Evolutionary conservation across 37 sponge, comb jelly and placozoan genomes (phyloP).

Genomic region (Halisarca cf. caerulea): DNA sequence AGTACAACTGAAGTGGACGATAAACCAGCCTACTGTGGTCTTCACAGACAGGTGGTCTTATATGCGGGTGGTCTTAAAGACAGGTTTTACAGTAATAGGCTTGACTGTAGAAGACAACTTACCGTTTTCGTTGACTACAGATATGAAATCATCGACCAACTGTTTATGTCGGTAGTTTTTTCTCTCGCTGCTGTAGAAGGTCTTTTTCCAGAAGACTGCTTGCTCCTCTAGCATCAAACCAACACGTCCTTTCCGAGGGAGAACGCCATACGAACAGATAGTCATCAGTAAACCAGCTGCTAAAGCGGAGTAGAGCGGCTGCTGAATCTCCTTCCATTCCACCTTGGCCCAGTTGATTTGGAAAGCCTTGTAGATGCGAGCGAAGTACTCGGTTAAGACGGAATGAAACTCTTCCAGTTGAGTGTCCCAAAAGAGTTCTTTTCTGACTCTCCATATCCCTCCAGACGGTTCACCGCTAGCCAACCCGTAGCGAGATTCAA

Average conservation of each 20-base stretch:
- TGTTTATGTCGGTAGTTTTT: no score
- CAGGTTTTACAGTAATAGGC: no score
- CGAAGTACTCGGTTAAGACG: neutral
- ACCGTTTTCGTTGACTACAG: no score
- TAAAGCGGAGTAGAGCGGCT: neutral
- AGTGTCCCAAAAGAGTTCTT: neutral
- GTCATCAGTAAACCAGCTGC: slow-evolving; percentile 11
- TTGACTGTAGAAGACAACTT: no score
- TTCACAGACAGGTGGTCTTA: no score
- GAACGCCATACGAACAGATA: neutral
- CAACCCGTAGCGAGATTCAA: neutral
- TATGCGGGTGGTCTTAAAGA: no score
- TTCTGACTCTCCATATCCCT: neutral
- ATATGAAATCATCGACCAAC: no score
- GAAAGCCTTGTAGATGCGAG: neutral
- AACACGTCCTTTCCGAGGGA: neutral
- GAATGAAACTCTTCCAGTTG: neutral
- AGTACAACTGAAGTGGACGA: no score
- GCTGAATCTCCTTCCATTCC: neutral
- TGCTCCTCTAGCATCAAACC: neutral
- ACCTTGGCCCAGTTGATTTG: slow-evolving; percentile 11
- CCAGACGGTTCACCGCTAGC: neutral
- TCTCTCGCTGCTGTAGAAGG: neutral
- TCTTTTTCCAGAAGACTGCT: neutral
- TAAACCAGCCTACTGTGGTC: no score